Evolutionary conservation across 2,113 vertebrate species (phyloP).

Genomic region (Lepus timidus): DNA sequence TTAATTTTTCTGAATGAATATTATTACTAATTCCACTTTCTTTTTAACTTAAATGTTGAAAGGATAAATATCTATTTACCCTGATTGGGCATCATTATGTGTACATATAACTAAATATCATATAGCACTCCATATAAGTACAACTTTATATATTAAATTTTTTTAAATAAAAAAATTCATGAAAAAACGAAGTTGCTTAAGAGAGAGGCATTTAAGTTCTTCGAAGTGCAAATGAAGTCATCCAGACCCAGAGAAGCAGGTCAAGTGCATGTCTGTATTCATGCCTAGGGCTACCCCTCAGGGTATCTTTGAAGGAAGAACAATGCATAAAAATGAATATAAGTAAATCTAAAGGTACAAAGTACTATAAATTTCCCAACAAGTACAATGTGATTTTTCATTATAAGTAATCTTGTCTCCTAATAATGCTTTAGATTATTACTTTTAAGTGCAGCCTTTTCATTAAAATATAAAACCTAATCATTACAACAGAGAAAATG

Average conservation of each 20-base stretch:
- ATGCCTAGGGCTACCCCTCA: neutral
- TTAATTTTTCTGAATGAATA: conserved; percentile 9
- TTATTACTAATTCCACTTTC: neutral
- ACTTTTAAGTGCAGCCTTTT: neutral
- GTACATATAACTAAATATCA: too few relatives aligned
- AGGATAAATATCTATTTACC: too few relatives aligned
- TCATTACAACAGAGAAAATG: neutral
- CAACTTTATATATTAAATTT: too few relatives aligned
- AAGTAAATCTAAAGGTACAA: neutral
- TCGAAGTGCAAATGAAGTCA: neutral
- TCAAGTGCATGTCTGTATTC: neutral
- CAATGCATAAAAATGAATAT: neutral
- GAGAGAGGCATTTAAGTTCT: neutral
- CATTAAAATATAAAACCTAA: conserved; percentile 2
- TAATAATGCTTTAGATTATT: conserved; percentile 26
- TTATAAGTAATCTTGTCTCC: neutral
- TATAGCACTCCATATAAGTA: too few relatives aligned
- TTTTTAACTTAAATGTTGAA: conserved; percentile 14
- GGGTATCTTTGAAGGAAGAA: neutral
- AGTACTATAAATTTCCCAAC: neutral
- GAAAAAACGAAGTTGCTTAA: neutral
- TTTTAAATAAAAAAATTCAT: too few relatives aligned
- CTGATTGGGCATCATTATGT: too few relatives aligned
- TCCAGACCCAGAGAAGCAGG: neutral
- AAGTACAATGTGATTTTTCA: neutral